A percentile compares a stretch with the other conserved stretches of the same genome.
These are phyloP conservation scores for Oncorhynchus mykiss DNA, from an alignment of 2,113 vertebrate genomes.

Conservation along the genomic window DNA sequence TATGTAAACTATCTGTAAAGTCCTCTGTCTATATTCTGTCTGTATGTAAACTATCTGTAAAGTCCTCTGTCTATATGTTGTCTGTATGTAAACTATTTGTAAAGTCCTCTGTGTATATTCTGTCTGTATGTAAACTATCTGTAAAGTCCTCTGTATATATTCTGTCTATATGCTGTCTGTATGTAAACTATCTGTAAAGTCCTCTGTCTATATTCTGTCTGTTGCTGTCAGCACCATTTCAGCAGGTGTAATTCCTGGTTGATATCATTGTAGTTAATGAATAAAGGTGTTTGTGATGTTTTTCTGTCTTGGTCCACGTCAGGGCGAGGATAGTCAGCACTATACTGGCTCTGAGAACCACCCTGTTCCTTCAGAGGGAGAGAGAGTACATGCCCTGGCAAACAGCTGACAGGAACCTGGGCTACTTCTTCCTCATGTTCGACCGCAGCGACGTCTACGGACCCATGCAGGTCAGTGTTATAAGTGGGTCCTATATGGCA, in stretches of 20 bases:
- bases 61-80: too few species aligned
- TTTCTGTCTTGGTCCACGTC: background rate
- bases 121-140: too few species aligned
- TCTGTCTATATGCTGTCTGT: background rate
- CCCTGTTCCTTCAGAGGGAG: slow-evolving; percentile 75
- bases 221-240: background rate
- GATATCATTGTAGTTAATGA: background rate
- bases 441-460: slow-evolving; percentile 81
- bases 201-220: background rate
- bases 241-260: background rate
- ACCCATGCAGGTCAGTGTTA: slow-evolving; percentile 77
- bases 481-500: too few species aligned
- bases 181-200: too few species aligned
- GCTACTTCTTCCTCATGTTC: slow-evolving; percentile 83
- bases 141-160: too few species aligned
- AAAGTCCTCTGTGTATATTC: too few species aligned
- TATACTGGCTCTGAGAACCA: slow-evolving; percentile 80
- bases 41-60: too few species aligned
- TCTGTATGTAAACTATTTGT: too few species aligned
- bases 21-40: too few species aligned
- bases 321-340: slow-evolving; percentile 69
- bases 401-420: slow-evolving; percentile 69
- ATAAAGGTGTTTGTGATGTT: background rate
- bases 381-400: slow-evolving; percentile 83
- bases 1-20: too few species aligned